A percentile compares a stretch with the other conserved stretches of the same genome.
These are phyloP conservation scores for Lepidochitona cinerea DNA, from an alignment of 2,888 invertebrate species.

Conservation along the genomic window DNA sequence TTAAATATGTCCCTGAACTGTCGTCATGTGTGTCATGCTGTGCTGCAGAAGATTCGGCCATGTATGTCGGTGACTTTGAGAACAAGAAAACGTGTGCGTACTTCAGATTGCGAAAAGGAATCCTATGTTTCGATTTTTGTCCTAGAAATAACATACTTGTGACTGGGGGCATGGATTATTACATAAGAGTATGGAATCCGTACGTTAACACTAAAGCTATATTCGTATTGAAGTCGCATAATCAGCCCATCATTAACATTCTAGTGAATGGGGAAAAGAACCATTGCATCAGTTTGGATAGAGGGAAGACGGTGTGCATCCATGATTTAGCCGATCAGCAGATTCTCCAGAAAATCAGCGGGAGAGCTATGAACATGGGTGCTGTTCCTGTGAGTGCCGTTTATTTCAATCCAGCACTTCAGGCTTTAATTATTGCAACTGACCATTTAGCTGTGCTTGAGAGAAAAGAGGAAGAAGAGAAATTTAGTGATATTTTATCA, in stretches of 20 bases:
- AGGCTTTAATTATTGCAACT: constrained; percentile 46
- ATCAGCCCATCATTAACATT: constrained; percentile 76
- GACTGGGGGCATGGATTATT: constrained; percentile 82
- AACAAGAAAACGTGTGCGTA: constrained; percentile 71
- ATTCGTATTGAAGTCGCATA: constrained; percentile 75
- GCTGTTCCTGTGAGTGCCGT: constrained; percentile 40
- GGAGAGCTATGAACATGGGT: constrained; percentile 45
- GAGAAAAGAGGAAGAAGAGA: constrained; percentile 45
- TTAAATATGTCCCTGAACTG: constrained; percentile 79
- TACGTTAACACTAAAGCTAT: constrained; percentile 81
- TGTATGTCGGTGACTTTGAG: constrained; percentile 77
- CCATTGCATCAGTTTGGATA: constrained; percentile 81
- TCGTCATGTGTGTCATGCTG: constrained; percentile 81
- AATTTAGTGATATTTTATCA: constrained; percentile 71
- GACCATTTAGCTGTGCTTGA: constrained; percentile 46
- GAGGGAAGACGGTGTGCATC: constrained; percentile 82
- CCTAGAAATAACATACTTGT: constrained; percentile 58
- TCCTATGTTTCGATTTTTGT: constrained; percentile 69
- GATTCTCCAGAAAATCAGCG: constrained; percentile 77
- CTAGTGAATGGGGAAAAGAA: constrained; percentile 79
- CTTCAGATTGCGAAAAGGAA: constrained; percentile 75
- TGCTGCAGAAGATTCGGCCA: constrained; percentile 72
- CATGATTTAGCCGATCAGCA: constrained; percentile 80
- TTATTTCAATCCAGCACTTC: constrained; percentile 41
- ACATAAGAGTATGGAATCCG: constrained; percentile 85